These are phyloP conservation scores for Prunella fulvescens DNA, from an alignment of 2,113 vertebrate species.

Conservation along the genomic window DNA sequence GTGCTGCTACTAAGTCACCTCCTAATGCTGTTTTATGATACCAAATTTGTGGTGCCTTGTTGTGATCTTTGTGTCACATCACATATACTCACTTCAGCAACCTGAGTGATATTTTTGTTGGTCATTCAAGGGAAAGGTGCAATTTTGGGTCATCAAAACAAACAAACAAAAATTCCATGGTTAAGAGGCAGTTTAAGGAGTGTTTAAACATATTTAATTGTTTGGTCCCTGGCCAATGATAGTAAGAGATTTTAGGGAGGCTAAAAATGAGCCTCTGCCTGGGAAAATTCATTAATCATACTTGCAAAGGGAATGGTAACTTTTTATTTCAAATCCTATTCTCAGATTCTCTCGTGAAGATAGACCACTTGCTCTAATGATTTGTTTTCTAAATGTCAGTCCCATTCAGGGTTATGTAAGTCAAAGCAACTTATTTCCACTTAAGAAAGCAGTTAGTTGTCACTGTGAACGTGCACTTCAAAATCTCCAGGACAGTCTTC, in stretches of 20 bases:
- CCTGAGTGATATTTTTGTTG: neutral
- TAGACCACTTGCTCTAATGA: neutral
- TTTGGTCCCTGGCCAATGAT: neutral
- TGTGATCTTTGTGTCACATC: neutral
- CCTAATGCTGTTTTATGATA: neutral
- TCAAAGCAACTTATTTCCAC: neutral
- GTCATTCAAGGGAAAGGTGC: neutral
- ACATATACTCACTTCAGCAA: neutral
- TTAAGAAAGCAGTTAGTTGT: neutral
- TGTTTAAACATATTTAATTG: neutral
- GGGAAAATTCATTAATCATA: neutral
- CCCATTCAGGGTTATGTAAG: neutral
- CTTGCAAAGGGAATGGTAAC: neutral
- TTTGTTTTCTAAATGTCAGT: neutral
- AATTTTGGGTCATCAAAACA: neutral
- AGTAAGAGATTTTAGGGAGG: neutral
- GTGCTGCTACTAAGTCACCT: neutral
- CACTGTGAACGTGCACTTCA: neutral
- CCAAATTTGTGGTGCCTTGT: neutral
- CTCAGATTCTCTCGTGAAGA: neutral
- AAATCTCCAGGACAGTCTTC: neutral
- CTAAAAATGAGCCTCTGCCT: neutral
- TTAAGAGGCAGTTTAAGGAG: neutral
- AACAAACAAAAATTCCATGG: neutral
- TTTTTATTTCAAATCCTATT: neutral